phyloP scores from a whole-genome alignment of 2,888 invertebrate genomes.

The Choristoneura rosaceana region DNA sequence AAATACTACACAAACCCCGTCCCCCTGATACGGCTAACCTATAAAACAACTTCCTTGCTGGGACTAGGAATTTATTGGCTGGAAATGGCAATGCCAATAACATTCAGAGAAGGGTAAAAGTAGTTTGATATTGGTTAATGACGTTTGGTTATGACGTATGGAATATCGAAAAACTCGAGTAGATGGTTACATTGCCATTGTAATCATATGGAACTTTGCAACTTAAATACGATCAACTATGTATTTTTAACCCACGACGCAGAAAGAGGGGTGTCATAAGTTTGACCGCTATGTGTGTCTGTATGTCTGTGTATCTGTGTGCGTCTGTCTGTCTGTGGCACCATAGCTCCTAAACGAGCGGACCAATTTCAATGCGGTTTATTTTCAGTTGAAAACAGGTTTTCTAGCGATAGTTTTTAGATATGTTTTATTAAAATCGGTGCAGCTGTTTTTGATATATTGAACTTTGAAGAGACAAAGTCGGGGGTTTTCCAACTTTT shows the following conservation, averaged over 20 bases:
- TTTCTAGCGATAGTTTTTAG: too few species aligned
- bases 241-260: background rate
- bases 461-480: too few species aligned
- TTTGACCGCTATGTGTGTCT: too few species aligned
- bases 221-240: background rate
- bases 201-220: background rate
- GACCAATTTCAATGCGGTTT: too few species aligned
- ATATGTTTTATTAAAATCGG: too few species aligned
- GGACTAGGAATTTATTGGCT: constrained; percentile 17
- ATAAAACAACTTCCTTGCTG: constrained; percentile 11
- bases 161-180: background rate
- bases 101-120: constrained; percentile 4
- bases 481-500: too few species aligned
- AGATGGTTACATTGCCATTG: background rate
- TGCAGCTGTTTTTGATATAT: too few species aligned
- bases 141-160: background rate
- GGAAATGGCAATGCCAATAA: constrained; percentile 21
- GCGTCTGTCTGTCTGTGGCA: too few species aligned
- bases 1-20: constrained; percentile 26
- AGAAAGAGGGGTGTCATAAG: too few species aligned
- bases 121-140: constrained; percentile 3
- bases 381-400: too few species aligned
- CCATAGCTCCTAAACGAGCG: too few species aligned
- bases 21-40: constrained; percentile 18
- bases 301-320: too few species aligned